phyloP scores from a whole-genome alignment of 2,888 invertebrate genomes.

The Apotomis turbidana region DNA sequence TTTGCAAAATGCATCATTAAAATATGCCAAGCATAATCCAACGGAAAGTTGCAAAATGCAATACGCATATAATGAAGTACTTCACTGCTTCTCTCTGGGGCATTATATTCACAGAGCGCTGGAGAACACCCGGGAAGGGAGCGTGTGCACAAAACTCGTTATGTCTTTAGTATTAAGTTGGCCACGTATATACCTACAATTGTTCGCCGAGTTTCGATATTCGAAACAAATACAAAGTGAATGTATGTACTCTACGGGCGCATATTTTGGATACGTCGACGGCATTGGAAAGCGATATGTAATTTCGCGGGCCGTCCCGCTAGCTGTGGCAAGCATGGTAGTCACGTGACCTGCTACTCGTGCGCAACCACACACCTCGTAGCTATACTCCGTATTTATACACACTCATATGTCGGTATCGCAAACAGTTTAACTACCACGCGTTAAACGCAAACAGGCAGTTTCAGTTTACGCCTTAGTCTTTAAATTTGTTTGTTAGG shows the following conservation, averaged over 20 bases:
- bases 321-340: background rate
- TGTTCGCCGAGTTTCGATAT: no score
- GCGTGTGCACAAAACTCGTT: background rate
- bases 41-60: background rate
- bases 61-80: background rate
- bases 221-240: background rate
- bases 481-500: slow-evolving; percentile 6
- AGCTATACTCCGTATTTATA: background rate
- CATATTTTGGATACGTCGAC: background rate
- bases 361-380: background rate
- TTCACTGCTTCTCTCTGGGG: background rate
- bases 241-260: background rate
- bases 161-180: background rate
- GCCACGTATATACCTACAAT: no score
- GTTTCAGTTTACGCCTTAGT: slow-evolving; percentile 8
- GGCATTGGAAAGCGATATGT: background rate
- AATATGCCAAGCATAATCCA: background rate
- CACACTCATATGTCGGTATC: slow-evolving; percentile 3
- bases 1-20: background rate
- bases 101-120: background rate
- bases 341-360: slow-evolving; percentile 17
- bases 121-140: background rate
- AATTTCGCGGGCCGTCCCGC: background rate
- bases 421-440: slow-evolving; percentile 20
- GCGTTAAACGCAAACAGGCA: slow-evolving; percentile 7